Evolutionary conservation across 2,113 vertebrate species (phyloP), one percentile per base, ranked within the genome.

Genomic region (Grallaria varia): DNA sequence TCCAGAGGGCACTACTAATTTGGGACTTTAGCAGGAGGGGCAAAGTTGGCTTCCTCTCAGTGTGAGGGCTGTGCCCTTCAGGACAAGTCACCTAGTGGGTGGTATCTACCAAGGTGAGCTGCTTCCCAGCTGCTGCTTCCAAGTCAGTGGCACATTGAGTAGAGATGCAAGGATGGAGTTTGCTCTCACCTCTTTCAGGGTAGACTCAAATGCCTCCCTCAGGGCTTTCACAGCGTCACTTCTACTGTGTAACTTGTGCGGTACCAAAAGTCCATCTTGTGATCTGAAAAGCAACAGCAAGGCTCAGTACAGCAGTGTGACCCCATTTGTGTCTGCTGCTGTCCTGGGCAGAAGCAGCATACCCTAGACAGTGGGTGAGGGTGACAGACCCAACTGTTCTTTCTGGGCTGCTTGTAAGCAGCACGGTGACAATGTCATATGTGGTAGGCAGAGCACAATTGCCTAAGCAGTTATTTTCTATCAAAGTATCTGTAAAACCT

Each of bases 241-340:
- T 47, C 27, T 42, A 44, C 14, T 40, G 8, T 69, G 28, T 39
- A 92, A 33, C 45, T 86, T 90, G 37, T 69, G 66, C 0, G 75
- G 84, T 16, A 85, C n/a, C 64, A 96, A 27, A 42, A 97, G 71
- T 87, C 97, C 97, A 44, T 89, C 92, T 53, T 77, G 72, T 63
- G 97, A 95, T 90, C 97, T 97, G 92, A 77, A 97, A 97, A 76
- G 44, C 15, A 95, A 83, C 11, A 71, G 56, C 19, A 28, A 66
- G 58, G 66, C 53, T 95, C 68, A 72, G 64, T 73, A 44, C 31
- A 86, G 42, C 33, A 4, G 11, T 2, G 9, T 86, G n/a, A 25
- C 21, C 52, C 37, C 0, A 0, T 77, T 63, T 75, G 35, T 60
- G n/a, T 79, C 27, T 60, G 44, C 44, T 44, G 37, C 55, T 73